Base-by-base conservation (phyloP, 2,113 vertebrate species). In the Xenus cinereus region DNA sequence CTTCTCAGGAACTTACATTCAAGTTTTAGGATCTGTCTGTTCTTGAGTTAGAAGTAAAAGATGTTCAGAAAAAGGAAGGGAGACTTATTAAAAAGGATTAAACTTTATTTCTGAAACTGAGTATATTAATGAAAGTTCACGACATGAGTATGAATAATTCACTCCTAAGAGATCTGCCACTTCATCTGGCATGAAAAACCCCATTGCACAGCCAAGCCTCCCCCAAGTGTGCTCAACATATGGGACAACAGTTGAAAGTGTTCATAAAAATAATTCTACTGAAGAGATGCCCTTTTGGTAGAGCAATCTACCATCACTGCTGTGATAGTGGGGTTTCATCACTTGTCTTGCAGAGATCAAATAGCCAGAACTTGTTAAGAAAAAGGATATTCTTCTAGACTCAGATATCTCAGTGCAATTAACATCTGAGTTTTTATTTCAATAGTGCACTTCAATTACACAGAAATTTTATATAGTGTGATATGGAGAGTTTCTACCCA, bases 111-210 rank as follows among this genome's bases (percentile, higher is more conserved):
- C 76, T 85, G 22, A 91, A 91, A 89, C 43, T n/a, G 68, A 64
- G 33, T 74, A 39, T 92, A 74, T 89, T 90, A 96, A 92, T 81
- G 51, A 81, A 94, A 96, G 85, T 72, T 83, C 79, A 64, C 0
- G 0, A n/a, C 57, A 84, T 51, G 72, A 48, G 20, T 39, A 72
- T 41, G 85, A 93, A 93, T 89, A 89, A 95, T 93, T 88, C 72
- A 71, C 8, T 93, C 84, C 83, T 73, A 88, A 90, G 79, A 88
- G 82, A 94, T 64, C 59, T 92, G 86, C 66, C 69, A 64, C 94
- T 96, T 92, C 84, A 72, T 95, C 87, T 78, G 69, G 51, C n/a
- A 89, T 68, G 51, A 94, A 87, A 96, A 91, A 17, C 39, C 35
- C 87, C 53, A 89, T 14, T 68, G 62, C 39, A 67, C 24, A 91